These are phyloP conservation scores for Sinotaia quadrata DNA, from an alignment of 2,888 invertebrate genomes.

Conservation along the genomic window DNA sequence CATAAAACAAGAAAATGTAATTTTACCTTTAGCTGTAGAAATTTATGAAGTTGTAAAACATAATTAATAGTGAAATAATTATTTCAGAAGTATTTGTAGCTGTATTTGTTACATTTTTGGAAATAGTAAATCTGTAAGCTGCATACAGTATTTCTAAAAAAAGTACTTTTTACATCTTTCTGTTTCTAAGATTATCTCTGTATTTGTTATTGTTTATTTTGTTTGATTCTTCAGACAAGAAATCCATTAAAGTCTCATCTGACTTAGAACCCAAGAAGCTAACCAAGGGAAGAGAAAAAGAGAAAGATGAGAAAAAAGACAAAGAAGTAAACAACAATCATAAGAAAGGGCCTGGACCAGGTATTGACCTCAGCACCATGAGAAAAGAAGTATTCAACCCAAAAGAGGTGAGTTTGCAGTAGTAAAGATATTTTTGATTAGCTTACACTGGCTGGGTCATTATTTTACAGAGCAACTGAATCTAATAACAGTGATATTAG, in stretches of 20 bases:
- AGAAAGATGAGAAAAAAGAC: constrained; percentile 39
- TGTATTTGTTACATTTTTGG: no score
- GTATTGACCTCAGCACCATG: constrained; percentile 58
- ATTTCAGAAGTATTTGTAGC: no score
- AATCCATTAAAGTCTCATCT: constrained; percentile 44
- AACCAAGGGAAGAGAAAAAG: constrained; percentile 31
- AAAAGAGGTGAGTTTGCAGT: constrained; percentile 34
- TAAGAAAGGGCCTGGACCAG: constrained; percentile 44
- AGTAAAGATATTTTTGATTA: background rate
- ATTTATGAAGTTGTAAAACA: no score
- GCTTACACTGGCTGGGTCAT: background rate
- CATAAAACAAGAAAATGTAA: no score
- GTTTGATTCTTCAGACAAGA: constrained; percentile 31
- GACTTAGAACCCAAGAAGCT: constrained; percentile 42
- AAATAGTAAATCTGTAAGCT: no score
- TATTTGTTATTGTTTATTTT: no score
- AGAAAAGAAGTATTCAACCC: constrained; percentile 54
- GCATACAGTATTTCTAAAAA: no score
- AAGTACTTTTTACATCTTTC: no score
- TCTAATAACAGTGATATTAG: no score
- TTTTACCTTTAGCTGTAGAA: no score
- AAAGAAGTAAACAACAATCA: constrained; percentile 42
- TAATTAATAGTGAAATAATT: no score
- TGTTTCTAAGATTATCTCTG: no score
- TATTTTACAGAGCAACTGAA: background rate